Evolutionary conservation across 64 coral and sea anemone genomes (phyloP).

Genomic region (Exaiptasia diaphana): DNA sequence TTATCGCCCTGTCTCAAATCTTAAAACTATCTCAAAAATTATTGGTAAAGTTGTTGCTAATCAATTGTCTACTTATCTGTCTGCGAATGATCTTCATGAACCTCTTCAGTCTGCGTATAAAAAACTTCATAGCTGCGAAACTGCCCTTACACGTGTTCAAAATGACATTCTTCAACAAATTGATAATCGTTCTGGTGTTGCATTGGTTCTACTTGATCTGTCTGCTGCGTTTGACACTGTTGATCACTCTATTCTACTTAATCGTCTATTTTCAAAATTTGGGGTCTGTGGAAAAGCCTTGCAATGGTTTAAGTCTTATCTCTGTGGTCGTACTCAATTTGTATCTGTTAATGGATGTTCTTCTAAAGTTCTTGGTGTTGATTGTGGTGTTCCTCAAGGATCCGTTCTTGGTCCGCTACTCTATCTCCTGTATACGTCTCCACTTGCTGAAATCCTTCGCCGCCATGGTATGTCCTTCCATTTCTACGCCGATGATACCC

Average conservation of each 20-base stretch:
- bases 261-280: background rate
- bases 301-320: background rate
- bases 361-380: background rate
- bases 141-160: constrained; percentile 10
- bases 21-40: too few species aligned
- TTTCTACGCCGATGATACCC: constrained; percentile 6
- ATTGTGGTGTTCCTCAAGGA: background rate
- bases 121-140: background rate
- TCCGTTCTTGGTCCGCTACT: constrained; percentile 6
- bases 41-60: background rate
- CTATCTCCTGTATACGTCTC: constrained; percentile 7
- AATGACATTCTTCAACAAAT: constrained; percentile 33
- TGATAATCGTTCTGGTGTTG: constrained; percentile 12
- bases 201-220: too few species aligned
- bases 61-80: constrained; percentile 13
- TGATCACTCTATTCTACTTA: constrained; percentile 1
- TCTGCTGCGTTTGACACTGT: too few species aligned
- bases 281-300: background rate
- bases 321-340: constrained; percentile 8
- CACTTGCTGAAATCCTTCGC: constrained; percentile 1
- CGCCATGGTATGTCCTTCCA: background rate
- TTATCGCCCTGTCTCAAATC: too few species aligned
- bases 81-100: background rate
- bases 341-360: background rate
- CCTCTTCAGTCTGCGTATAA: constrained; percentile 17